phyloP scores from a whole-genome alignment of 2,888 invertebrate species.

The Scelioninae gen. 1 region DNA sequence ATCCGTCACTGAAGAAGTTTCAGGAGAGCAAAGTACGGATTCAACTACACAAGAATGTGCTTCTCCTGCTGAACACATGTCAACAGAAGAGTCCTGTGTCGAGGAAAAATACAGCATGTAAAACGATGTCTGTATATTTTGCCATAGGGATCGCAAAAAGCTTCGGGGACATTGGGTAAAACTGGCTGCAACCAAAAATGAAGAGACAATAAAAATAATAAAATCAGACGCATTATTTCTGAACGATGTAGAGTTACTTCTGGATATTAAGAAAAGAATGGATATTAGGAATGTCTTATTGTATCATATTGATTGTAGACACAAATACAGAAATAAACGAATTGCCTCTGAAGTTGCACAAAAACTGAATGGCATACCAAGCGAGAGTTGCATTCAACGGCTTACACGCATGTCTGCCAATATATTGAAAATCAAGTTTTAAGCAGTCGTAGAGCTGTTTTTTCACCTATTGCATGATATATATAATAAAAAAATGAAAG shows the following conservation, averaged over 20 bases:
- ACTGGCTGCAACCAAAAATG: not conserved
- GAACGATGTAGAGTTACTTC: not conserved
- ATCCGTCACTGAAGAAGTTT: not conserved
- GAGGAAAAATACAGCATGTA: not conserved
- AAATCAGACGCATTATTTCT: not conserved
- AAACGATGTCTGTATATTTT: constrained; percentile 15
- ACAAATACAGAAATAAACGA: not conserved
- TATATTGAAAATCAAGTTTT: constrained; percentile 12
- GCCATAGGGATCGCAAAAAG: constrained; percentile 4
- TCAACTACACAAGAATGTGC: not conserved
- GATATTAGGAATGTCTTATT: constrained; percentile 1
- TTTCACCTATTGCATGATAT: constrained; percentile 18
- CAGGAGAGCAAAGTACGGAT: not conserved
- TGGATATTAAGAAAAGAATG: not conserved
- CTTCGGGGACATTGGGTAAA: not conserved
- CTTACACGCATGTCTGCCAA: constrained; percentile 1
- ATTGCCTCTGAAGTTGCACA: not conserved
- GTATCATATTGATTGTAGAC: no score
- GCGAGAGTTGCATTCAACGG: constrained; percentile 6
- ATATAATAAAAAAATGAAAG: constrained; percentile 4
- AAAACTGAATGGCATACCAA: constrained; percentile 16
- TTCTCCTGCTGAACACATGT: no score
- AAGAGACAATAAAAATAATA: not conserved
- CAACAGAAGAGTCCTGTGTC: not conserved
- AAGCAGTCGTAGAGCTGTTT: constrained; percentile 1